phyloP scores from a whole-genome alignment of 2,797 vertebrate genomes.

The Propithecus perrieri region DNA sequence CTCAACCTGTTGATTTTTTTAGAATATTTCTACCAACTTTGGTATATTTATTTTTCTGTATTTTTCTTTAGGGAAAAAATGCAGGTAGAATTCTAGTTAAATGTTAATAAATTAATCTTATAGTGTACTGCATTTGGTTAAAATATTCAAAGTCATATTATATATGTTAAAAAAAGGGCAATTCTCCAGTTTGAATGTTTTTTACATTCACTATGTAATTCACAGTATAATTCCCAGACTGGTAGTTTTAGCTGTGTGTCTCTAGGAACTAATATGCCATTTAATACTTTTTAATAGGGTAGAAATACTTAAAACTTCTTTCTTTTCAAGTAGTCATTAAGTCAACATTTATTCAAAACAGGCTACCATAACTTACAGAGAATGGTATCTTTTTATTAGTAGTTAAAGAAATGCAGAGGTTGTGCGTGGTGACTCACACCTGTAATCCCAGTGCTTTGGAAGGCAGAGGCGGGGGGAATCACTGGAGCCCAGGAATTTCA shows the following conservation, averaged over 20 bases:
- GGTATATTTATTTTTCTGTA: background rate
- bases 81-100: background rate
- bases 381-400: background rate
- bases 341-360: slow-evolving; percentile 35
- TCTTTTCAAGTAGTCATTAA: background rate
- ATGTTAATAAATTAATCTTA: slow-evolving; percentile 16
- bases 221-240: background rate
- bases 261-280: background rate
- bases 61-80: background rate
- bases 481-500: background rate
- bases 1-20: background rate
- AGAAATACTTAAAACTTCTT: background rate
- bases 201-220: background rate
- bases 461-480: background rate
- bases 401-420: slow-evolving; percentile 5
- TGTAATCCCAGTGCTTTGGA: background rate
- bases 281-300: slow-evolving; percentile 18
- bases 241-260: background rate
- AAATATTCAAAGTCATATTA: background rate
- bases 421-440: background rate
- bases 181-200: background rate
- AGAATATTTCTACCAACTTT: background rate
- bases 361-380: background rate
- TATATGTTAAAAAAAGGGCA: background rate
- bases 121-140: background rate